These are phyloP conservation scores for Caracal caracal DNA, from an alignment of 2,113 vertebrate genomes.

Conservation along the genomic window DNA sequence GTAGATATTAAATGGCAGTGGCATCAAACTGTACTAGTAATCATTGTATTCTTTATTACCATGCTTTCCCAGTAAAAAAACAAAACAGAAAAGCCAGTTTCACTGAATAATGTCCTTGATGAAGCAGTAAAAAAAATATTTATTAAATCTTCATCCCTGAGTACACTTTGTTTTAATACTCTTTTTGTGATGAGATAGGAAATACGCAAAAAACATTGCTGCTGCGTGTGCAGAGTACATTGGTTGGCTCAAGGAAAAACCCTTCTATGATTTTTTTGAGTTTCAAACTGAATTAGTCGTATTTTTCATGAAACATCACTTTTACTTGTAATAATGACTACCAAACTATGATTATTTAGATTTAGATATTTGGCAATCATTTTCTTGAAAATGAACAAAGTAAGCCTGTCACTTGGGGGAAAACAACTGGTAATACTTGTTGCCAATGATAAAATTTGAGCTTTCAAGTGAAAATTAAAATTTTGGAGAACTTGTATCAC, in stretches of 20 bases:
- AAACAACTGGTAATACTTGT: conserved; percentile 38
- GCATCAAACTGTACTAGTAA: background rate
- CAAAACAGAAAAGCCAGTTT: background rate
- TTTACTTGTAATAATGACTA: conserved; percentile 20
- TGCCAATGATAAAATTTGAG: conserved; percentile 39
- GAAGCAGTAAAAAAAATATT: conserved; percentile 12
- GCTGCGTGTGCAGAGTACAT: background rate
- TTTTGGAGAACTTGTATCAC: conserved; percentile 48
- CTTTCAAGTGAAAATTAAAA: conserved; percentile 58
- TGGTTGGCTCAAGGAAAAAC: conserved; percentile 1
- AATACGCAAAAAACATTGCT: background rate
- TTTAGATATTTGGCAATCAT: conserved; percentile 24
- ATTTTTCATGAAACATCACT: conserved; percentile 33
- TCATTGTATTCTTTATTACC: background rate
- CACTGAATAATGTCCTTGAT: background rate
- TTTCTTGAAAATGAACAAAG: conserved; percentile 62
- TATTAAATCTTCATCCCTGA: background rate
- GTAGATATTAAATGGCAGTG: background rate
- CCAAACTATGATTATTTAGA: conserved; percentile 36
- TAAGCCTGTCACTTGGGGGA: conserved; percentile 4
- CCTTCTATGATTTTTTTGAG: background rate
- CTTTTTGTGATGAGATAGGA: background rate
- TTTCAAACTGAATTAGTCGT: conserved; percentile 20
- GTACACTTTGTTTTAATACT: background rate
- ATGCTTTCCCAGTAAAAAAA: background rate